Evolutionary conservation across 2,797 vertebrate genomes (phyloP), one percentile per base, ranked within the genome.

Genomic region (Florisuga fusca): DNA sequence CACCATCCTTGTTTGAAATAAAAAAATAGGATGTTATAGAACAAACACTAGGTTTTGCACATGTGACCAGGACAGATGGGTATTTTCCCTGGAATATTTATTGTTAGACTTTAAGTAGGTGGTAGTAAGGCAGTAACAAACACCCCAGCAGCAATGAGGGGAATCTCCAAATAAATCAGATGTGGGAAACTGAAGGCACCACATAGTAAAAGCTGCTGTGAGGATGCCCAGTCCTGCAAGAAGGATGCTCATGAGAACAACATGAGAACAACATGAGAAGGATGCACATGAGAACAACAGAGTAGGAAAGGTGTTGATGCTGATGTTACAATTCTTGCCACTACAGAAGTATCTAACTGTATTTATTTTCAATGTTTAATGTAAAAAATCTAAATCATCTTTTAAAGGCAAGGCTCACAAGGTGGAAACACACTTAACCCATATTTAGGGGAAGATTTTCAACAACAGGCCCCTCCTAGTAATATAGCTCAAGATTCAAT

Each of bases 261-360:
- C 7, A 4, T 1, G 3, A 87, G 27, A 95, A 48, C 10, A 53
- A 77, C 0, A 0, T n/a, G n/a, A n/a, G n/a, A n/a, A n/a, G n/a
- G n/a, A n/a, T n/a, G n/a, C 36, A 57, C 7, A 4, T 1, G 3
- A 87, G 27, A 95, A 48, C 10, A 53, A 77, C 0, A 0, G 2
- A 67, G 20, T 41, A 74, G 1, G 2, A 76, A 58, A 84, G 38
- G 34, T 45, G 21, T 36, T 50, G 54, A 63, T 74, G 67, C 55
- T 74, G 64, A 29, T 23, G 23, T 33, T 33, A 46, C 29, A 46
- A 16, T 11, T 18, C 34, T 46, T 82, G 23, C 38, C 43, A 51
- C 33, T 55, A 76, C 17, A 76, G 66, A 86, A 62, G 9, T 41
- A 76, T 15, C 34, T 26, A 89, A 53, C 71, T 59, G 20, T 26